Percentiles rank a stretch among this genome's conserved stretches.
Evolutionary conservation across 1,140 invertebrate genomes (phyloP).

Genomic region (Anastatus disparis): DNA sequence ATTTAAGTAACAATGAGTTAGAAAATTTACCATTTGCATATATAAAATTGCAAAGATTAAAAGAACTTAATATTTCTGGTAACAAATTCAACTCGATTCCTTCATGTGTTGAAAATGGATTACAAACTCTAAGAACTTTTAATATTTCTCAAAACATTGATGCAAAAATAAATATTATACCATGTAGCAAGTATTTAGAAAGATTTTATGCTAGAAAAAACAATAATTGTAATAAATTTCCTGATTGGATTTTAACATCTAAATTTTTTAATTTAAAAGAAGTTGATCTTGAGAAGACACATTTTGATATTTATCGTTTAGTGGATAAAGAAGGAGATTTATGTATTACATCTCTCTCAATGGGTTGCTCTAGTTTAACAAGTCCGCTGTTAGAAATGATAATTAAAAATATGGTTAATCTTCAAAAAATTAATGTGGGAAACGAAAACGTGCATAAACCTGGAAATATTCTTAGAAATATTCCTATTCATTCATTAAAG

Average conservation of each 20-base stretch:
- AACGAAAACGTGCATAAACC: neutral
- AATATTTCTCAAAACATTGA: conserved; percentile 28
- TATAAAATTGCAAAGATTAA: conserved; percentile 16
- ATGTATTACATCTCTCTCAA: neutral
- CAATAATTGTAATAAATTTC: conserved; percentile 22
- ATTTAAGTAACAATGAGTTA: conserved; percentile 26
- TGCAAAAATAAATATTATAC: conserved; percentile 13
- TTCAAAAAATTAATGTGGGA: conserved; percentile 27
- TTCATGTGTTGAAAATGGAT: conserved; percentile 19
- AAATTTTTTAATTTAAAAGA: conserved; percentile 34
- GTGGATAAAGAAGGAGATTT: neutral
- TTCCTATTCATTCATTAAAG: conserved; percentile 9
- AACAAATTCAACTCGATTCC: conserved; percentile 20
- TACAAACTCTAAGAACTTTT: conserved; percentile 17
- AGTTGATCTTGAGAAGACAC: conserved; percentile 11
- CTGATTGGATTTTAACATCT: conserved; percentile 19
- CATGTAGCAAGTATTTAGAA: conserved; percentile 33
- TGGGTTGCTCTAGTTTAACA: conserved; percentile 23
- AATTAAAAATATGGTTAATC: conserved; percentile 19
- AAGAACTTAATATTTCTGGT: conserved; percentile 20
- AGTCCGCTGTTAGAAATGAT: conserved; percentile 23
- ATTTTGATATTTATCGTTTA: conserved; percentile 25
- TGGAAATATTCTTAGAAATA: conserved; percentile 19
- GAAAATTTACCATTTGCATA: conserved; percentile 8
- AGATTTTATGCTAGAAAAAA: conserved; percentile 31